phyloP scores from a whole-genome alignment of 1,140 invertebrate genomes.

The Cardiocondyla obscurior region DNA sequence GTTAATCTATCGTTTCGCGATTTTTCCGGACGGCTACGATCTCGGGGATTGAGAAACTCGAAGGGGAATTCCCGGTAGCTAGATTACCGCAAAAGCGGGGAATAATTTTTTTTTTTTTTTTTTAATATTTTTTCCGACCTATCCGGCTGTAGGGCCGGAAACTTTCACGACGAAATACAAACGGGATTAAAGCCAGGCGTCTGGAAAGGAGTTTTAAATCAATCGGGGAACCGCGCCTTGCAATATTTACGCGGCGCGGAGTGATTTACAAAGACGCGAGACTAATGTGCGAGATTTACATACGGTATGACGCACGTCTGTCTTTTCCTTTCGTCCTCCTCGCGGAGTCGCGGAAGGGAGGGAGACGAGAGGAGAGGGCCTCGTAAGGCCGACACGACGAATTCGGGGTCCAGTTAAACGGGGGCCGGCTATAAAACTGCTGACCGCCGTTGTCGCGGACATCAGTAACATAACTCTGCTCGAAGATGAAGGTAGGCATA shows the following conservation, averaged over 20 bases:
- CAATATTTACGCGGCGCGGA: constrained; percentile 8
- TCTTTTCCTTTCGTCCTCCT: constrained; percentile 2
- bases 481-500: constrained; percentile 74
- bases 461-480: constrained; percentile 70
- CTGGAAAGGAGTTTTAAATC: neutral
- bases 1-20: neutral
- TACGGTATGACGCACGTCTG: constrained; percentile 14
- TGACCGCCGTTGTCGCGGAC: constrained; percentile 57
- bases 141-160: neutral
- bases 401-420: constrained; percentile 63
- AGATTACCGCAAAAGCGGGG: neutral
- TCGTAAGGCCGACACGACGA: constrained; percentile 37
- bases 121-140: neutral
- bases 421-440: constrained; percentile 70
- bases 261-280: neutral
- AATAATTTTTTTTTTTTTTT: too few relatives aligned
- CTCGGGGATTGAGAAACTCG: neutral
- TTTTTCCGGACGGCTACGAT: neutral
- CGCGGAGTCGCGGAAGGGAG: neutral
- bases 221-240: neutral
- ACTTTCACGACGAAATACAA: constrained; percentile 17
- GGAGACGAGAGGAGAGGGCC: neutral
- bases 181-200: neutral
- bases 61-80: neutral
- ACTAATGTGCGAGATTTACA: neutral